Percentiles rank a stretch among this genome's conserved stretches.
These are phyloP conservation scores for Pomacea canaliculata DNA, from an alignment of 2,888 invertebrate genomes.

Conservation along the genomic window DNA sequence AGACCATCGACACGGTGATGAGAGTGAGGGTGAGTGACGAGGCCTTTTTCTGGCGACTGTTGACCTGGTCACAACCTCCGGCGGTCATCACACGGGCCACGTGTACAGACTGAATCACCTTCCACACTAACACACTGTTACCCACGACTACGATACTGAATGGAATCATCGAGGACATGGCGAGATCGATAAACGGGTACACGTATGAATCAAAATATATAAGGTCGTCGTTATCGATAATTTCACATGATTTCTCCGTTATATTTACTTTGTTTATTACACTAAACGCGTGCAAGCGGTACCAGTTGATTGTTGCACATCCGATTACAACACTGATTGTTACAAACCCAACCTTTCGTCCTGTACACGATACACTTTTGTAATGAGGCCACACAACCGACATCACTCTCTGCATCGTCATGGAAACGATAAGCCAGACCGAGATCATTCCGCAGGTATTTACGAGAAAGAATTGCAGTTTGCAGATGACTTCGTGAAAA, in stretches of 20 bases:
- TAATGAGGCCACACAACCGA: background rate
- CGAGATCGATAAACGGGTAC: background rate
- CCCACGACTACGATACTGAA: background rate
- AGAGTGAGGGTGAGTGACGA: background rate
- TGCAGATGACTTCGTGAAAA: background rate
- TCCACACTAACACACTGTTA: background rate
- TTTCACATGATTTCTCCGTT: background rate
- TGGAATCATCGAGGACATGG: background rate
- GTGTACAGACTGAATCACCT: conserved; percentile 1
- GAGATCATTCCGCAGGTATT: background rate
- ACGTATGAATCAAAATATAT: background rate
- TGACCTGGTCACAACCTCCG: background rate
- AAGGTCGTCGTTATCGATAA: background rate
- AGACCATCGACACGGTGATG: background rate
- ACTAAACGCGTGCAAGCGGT: background rate
- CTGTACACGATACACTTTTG: background rate
- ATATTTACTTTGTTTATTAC: background rate
- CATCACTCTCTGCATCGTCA: background rate
- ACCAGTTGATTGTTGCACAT: background rate
- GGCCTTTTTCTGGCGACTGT: background rate
- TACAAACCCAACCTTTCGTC: background rate
- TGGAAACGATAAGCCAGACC: background rate
- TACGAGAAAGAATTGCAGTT: background rate
- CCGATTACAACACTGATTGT: background rate
- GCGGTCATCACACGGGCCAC: background rate